These are phyloP conservation scores for Lepidurus apus DNA, from an alignment of 1,140 invertebrate genomes.

Conservation along the genomic window DNA sequence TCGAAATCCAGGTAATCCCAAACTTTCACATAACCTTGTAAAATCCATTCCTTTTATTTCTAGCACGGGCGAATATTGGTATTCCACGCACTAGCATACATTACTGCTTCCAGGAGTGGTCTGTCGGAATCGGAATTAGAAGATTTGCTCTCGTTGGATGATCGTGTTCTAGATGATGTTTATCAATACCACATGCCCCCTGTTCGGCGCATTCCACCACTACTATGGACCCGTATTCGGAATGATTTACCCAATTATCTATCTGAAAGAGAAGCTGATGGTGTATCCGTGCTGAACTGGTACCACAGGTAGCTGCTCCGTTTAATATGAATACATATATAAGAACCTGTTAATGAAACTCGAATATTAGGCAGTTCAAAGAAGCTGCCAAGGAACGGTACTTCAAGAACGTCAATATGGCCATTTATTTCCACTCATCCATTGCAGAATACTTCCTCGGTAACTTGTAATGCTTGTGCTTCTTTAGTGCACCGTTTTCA, in stretches of 20 bases:
- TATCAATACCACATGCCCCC: slow-evolving; percentile 98
- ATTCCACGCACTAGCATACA: slow-evolving; percentile 88
- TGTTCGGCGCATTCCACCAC: slow-evolving; percentile 84
- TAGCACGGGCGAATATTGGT: slow-evolving; percentile 85
- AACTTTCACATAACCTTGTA: neutral
- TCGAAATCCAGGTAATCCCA: slow-evolving; percentile 71
- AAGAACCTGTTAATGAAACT: neutral
- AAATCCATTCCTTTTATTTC: slow-evolving; percentile 29
- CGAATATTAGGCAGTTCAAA: slow-evolving; percentile 73
- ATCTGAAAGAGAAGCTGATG: slow-evolving; percentile 92
- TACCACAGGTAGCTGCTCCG: slow-evolving; percentile 64
- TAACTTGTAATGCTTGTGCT: neutral
- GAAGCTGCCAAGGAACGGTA: slow-evolving; percentile 90
- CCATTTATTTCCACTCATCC: slow-evolving; percentile 92
- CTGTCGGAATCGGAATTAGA: slow-evolving; percentile 89
- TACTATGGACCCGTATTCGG: slow-evolving; percentile 91
- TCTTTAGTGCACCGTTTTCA: neutral
- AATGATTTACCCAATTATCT: slow-evolving; percentile 94
- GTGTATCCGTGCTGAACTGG: slow-evolving; percentile 96
- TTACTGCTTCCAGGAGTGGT: slow-evolving; percentile 76
- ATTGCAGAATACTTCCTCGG: slow-evolving; percentile 95
- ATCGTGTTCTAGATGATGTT: slow-evolving; percentile 92
- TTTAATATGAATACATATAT: neutral
- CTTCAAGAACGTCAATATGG: slow-evolving; percentile 95
- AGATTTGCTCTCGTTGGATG: slow-evolving; percentile 89